Percentiles rank a stretch among this genome's conserved stretches.
phyloP scores from a whole-genome alignment of 2,888 invertebrate species.

The Nomada fucata region DNA sequence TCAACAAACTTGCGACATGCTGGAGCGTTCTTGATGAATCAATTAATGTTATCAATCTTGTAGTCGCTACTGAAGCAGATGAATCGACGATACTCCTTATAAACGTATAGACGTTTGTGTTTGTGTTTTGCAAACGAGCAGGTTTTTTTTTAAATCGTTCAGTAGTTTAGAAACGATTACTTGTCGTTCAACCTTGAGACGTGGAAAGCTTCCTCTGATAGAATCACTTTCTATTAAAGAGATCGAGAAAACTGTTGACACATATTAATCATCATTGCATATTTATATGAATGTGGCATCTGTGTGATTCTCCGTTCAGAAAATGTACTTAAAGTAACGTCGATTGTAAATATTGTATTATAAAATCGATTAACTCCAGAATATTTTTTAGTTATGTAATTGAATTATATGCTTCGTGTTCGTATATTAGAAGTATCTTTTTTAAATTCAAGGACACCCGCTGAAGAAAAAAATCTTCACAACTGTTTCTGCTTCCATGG shows the following conservation, averaged over 20 bases:
- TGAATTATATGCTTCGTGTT: background rate
- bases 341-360: background rate
- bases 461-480: background rate
- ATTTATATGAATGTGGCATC: background rate
- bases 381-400: background rate
- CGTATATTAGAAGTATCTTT: background rate
- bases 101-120: too few relatives aligned
- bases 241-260: conserved; percentile 43
- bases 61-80: background rate
- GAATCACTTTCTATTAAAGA: conserved; percentile 68
- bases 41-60: conserved; percentile 11
- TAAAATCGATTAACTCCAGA: background rate
- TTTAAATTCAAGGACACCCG: conserved; percentile 4
- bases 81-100: background rate
- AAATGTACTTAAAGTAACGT: background rate
- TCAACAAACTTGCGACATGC: background rate
- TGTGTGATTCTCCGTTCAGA: background rate
- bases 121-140: too few relatives aligned
- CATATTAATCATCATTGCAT: conserved; percentile 1
- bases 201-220: conserved; percentile 48
- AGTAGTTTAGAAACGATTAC: conserved; percentile 41
- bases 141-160: background rate
- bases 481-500: background rate
- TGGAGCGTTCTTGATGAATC: background rate
- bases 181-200: conserved; percentile 39